phyloP scores from a whole-genome alignment of 2,113 vertebrate species.

The Genyomyrus donnyi region DNA sequence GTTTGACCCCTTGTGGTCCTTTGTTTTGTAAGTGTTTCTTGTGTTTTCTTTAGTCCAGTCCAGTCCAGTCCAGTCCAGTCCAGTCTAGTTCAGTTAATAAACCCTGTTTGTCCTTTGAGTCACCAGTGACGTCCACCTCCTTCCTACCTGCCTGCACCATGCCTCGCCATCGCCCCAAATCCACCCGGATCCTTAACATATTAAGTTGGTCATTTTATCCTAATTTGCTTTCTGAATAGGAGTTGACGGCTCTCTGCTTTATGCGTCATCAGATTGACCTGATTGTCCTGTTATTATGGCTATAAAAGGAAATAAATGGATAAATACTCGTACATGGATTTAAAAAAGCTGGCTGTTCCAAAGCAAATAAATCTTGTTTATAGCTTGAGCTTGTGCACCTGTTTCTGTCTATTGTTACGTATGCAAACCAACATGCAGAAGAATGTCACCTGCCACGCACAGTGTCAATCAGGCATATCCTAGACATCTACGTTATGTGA shows the following conservation, averaged over 20 bases:
- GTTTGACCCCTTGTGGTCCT: no score
- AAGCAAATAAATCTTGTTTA: slow-evolving; percentile 43
- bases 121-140: no score
- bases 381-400: neutral
- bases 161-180: no score
- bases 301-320: slow-evolving; percentile 25
- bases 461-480: neutral
- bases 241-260: slow-evolving; percentile 4
- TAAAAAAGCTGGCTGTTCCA: slow-evolving; percentile 24
- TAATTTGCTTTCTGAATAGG: slow-evolving; percentile 3
- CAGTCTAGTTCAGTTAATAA: no score
- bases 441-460: neutral
- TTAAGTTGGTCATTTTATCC: slow-evolving; percentile 1
- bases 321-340: slow-evolving; percentile 21
- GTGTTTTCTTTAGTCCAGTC: no score
- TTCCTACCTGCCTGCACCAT: no score
- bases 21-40: no score
- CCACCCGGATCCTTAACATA: neutral
- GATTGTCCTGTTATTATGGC: slow-evolving; percentile 27
- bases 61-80: no score
- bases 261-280: slow-evolving; percentile 22
- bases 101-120: no score
- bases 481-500: neutral
- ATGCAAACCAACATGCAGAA: neutral
- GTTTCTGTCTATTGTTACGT: neutral